Evolutionary conservation across 2,113 vertebrate genomes (phyloP).

Genomic region (Plectropomus leopardus): DNA sequence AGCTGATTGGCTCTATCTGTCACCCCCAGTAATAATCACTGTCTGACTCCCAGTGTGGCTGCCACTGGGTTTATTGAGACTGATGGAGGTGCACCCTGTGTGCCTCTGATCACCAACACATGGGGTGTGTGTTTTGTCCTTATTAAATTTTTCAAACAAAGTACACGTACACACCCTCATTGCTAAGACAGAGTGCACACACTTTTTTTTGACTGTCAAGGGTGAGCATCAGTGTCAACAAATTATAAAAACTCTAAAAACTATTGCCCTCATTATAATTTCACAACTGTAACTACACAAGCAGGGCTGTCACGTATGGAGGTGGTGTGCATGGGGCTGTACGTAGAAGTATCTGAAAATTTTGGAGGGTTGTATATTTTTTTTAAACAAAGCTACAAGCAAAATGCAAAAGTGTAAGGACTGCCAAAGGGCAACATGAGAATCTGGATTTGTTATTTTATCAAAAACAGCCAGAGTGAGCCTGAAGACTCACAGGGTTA

Average conservation of each 20-base stretch:
- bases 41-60: slow-evolving; percentile 51
- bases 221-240: background rate
- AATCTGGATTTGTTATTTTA: background rate
- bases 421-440: background rate
- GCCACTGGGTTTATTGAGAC: slow-evolving; percentile 38
- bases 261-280: background rate
- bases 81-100: slow-evolving; percentile 32
- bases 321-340: background rate
- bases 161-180: background rate
- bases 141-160: background rate
- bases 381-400: background rate
- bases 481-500: background rate
- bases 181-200: no score
- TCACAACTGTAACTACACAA: background rate
- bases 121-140: background rate
- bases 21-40: slow-evolving; percentile 59
- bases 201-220: background rate
- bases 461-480: background rate
- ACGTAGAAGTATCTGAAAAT: no score
- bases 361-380: background rate
- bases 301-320: background rate
- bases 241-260: background rate
- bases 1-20: slow-evolving; percentile 66
- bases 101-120: slow-evolving; percentile 46
- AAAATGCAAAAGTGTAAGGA: background rate